Evolutionary conservation across 2,888 invertebrate genomes (phyloP).

Genomic region (Tupiocoris notatus): DNA sequence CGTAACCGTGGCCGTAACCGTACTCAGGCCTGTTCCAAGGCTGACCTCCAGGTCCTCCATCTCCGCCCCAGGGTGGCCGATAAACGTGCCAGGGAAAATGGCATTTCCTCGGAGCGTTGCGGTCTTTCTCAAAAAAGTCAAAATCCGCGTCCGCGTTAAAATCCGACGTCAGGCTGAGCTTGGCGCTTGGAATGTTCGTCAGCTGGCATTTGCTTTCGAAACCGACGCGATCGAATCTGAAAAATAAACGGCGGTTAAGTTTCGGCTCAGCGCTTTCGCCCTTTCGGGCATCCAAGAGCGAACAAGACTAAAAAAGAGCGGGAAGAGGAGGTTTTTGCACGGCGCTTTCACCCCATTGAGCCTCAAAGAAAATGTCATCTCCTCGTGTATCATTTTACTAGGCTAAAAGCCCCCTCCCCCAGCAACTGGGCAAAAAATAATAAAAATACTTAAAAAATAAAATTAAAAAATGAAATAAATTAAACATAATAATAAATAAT

Average conservation of each 20-base stretch:
- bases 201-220: constrained; percentile 73
- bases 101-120: constrained; percentile 59
- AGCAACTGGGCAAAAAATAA: no score
- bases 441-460: no score
- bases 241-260: constrained; percentile 50
- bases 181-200: constrained; percentile 67
- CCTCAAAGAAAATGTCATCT: no score
- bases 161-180: constrained; percentile 65
- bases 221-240: constrained; percentile 66
- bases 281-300: no score
- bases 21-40: constrained; percentile 35
- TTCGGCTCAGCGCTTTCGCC: no score
- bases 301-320: no score
- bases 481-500: no score
- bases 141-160: constrained; percentile 69
- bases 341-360: no score
- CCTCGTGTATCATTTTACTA: no score
- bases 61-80: constrained; percentile 44
- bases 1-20: constrained; percentile 41
- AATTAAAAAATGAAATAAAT: no score
- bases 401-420: no score
- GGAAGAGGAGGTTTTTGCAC: no score
- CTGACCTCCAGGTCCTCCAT: constrained; percentile 37
- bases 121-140: constrained; percentile 76
- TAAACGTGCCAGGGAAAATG: constrained; percentile 45